Percentiles rank a stretch among this genome's conserved stretches.
phyloP scores from a whole-genome alignment of 1,140 invertebrate species.

The Saccostrea glomerata region DNA sequence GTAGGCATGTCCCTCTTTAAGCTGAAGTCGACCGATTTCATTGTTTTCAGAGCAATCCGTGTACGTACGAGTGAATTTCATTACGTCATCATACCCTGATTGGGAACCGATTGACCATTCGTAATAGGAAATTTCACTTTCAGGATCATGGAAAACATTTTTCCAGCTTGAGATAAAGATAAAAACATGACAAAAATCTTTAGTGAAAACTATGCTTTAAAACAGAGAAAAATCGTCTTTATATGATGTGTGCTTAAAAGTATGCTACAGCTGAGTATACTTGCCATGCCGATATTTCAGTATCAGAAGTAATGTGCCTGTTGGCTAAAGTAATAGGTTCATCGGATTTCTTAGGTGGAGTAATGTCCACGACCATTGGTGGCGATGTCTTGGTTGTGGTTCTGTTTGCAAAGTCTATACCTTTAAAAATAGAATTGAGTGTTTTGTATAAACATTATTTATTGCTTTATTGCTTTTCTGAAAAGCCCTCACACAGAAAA shows the following conservation, averaged over 20 bases:
- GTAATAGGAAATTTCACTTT: constrained; percentile 56
- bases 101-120: constrained; percentile 55
- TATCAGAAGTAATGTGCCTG: constrained; percentile 40
- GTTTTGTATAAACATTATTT: background rate
- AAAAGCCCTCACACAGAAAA: too few relatives aligned
- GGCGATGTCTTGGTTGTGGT: constrained; percentile 47
- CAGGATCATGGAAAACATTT: constrained; percentile 55
- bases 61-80: constrained; percentile 15
- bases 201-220: background rate
- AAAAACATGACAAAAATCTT: too few relatives aligned
- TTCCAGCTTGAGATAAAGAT: constrained; percentile 53
- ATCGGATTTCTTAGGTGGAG: constrained; percentile 55
- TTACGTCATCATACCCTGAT: constrained; percentile 58
- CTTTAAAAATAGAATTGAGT: constrained; percentile 18
- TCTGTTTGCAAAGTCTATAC: constrained; percentile 59
- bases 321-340: constrained; percentile 40
- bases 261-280: background rate
- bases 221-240: background rate
- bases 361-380: constrained; percentile 54
- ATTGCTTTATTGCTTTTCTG: too few relatives aligned
- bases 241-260: too few relatives aligned
- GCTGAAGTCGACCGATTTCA: background rate
- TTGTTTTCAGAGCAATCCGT: constrained; percentile 40
- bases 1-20: constrained; percentile 57
- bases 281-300: constrained; percentile 52